Conservation (phyloP, 2,888 invertebrate genomes). For the Eupithecia centaureata region DNA sequence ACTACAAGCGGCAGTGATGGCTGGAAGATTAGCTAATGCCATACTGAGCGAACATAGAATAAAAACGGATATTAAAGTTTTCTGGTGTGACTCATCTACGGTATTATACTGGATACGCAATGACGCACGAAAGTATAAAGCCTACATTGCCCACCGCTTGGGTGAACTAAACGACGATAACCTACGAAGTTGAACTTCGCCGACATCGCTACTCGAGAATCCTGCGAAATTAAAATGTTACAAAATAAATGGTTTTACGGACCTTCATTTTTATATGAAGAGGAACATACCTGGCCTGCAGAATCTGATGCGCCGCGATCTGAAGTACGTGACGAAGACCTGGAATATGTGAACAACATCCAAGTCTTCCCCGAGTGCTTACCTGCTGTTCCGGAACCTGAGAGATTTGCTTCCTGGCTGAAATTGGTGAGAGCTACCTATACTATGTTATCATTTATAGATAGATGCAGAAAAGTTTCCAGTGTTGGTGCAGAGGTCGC, state of each 20-base stretch:
- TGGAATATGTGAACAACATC: slow-evolving; percentile 5
- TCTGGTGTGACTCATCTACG: slow-evolving; percentile 5
- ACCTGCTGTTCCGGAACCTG: slow-evolving; percentile 15
- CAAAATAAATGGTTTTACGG: slow-evolving; percentile 26
- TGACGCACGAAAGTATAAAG: background rate
- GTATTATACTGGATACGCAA: slow-evolving; percentile 4
- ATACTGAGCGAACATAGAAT: background rate
- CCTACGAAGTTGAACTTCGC: slow-evolving; percentile 44
- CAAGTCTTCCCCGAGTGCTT: background rate
- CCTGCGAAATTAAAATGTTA: background rate
- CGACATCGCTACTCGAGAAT: slow-evolving; percentile 31
- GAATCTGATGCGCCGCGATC: background rate
- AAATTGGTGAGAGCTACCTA: slow-evolving; percentile 22
- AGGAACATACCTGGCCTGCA: slow-evolving; percentile 2
- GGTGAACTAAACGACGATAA: too few species aligned
- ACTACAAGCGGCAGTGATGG: background rate
- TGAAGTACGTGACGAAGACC: background rate
- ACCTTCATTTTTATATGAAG: slow-evolving; percentile 20
- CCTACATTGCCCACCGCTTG: background rate
- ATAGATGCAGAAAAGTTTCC: slow-evolving; percentile 20
- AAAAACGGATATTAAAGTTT: background rate
- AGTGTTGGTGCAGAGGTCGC: slow-evolving; percentile 5
- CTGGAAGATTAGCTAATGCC: background rate
- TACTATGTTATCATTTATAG: slow-evolving; percentile 20
- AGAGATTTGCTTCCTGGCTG: slow-evolving; percentile 20